A percentile compares a stretch with the other conserved stretches of the same genome.
phyloP scores from a whole-genome alignment of 2,113 vertebrate species.

The Eleginops maclovinus region DNA sequence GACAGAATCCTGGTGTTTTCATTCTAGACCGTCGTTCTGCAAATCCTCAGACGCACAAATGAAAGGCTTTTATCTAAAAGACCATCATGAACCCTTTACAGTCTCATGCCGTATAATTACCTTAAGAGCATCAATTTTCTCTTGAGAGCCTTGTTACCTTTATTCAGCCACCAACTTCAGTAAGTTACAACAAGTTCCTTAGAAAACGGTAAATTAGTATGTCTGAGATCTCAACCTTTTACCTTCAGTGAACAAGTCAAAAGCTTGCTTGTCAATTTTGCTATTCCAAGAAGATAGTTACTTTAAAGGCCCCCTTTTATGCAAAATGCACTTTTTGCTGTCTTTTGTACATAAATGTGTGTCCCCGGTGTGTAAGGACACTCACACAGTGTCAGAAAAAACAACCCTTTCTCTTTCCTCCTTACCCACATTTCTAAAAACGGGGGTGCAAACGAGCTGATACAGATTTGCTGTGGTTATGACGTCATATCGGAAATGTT shows the following conservation, averaged over 20 bases:
- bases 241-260: not conserved
- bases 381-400: no score
- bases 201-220: not conserved
- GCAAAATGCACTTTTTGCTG: no score
- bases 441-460: no score
- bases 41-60: not conserved
- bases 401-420: no score
- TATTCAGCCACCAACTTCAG: conserved; percentile 7
- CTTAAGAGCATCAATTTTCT: conserved; percentile 33
- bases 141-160: not conserved
- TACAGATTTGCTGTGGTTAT: no score
- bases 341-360: no score
- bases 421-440: no score
- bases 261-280: not conserved
- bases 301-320: no score
- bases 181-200: conserved; percentile 2
- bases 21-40: not conserved
- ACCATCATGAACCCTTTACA: not conserved
- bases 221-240: not conserved
- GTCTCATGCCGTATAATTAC: conserved; percentile 8
- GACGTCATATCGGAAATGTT: no score
- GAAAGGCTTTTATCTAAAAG: conserved; percentile 13
- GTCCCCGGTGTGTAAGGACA: no score
- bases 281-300: not conserved
- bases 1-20: not conserved